Evolutionary conservation across 2,797 vertebrate genomes (phyloP).

Genomic region (Microhierax caerulescens): DNA sequence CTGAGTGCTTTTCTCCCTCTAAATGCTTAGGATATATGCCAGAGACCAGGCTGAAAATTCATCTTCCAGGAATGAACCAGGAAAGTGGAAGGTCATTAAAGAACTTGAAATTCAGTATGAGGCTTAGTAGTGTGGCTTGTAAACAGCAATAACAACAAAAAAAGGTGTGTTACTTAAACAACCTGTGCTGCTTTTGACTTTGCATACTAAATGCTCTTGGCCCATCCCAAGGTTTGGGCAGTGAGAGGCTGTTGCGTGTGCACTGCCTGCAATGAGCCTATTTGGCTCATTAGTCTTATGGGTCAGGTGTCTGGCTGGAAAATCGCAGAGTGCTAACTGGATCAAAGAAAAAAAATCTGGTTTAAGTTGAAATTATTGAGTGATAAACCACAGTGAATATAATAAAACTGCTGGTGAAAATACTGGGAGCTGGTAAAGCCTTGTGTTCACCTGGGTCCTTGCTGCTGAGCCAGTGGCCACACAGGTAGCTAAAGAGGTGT

Average conservation of each 20-base stretch:
- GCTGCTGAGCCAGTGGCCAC: background rate
- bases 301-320: background rate
- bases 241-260: background rate
- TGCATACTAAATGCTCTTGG: fast-evolving
- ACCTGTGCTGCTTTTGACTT: background rate
- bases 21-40: background rate
- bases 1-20: background rate
- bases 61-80: background rate
- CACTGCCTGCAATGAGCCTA: background rate
- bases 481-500: background rate
- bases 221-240: background rate
- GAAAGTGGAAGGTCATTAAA: background rate
- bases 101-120: background rate
- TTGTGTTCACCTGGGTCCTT: background rate
- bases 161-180: background rate
- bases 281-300: background rate
- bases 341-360: background rate
- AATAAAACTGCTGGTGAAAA: background rate
- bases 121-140: background rate
- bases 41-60: background rate
- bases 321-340: background rate
- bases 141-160: background rate
- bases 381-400: background rate
- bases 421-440: background rate
- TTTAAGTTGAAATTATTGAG: background rate